Base-by-base conservation (phyloP, 2,113 vertebrate species). In the Noturus placidus region DNA sequence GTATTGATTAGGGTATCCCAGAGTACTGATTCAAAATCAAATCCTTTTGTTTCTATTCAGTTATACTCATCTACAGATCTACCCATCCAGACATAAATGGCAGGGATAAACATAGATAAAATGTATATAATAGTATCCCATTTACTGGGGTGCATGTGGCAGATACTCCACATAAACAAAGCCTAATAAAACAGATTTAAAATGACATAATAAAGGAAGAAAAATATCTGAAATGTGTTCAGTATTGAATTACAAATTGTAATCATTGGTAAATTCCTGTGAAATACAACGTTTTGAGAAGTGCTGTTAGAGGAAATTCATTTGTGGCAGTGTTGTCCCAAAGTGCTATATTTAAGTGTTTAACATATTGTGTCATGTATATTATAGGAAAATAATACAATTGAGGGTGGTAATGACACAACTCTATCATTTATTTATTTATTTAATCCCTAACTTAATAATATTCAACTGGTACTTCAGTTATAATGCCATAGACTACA, bases 11-110 rank as follows among this genome's bases (percentile, higher is more conserved):
- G 19, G 15, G 38, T 85, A n/a, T 6, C 17, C 17, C 38, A 46
- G 54, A 46, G 27, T 7, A 77, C 25, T 77, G 35, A 42, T 61
- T 10, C 63, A 20, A 42, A 59, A 35, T 27, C 54, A 85, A 27
- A 76, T 76, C 33, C 30, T 25, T 61, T 85, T n/a, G n/a, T n/a
- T 57, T 85, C 9, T n/a, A 76, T 85, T 38, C 74, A 63, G n/a
- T 13, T 0, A 15, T 6, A 77, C 42, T 46, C 42, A 46, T 0
- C 42, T 46, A 46, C 42, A 46, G 42, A 8, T 46, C 42, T 6
- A 77, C 1, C 14, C 35, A 19, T 46, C 1, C 1, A 22, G 42
- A 65, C 52, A 30, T 50, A 83, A 83, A 46, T 50, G 74, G 25
- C 13, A 77, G 42, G 38, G 33, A 63, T 35, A 63, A 63, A 82